Evolutionary conservation across 2,797 vertebrate species (phyloP).

Genomic region (Thaleichthys pacificus): DNA sequence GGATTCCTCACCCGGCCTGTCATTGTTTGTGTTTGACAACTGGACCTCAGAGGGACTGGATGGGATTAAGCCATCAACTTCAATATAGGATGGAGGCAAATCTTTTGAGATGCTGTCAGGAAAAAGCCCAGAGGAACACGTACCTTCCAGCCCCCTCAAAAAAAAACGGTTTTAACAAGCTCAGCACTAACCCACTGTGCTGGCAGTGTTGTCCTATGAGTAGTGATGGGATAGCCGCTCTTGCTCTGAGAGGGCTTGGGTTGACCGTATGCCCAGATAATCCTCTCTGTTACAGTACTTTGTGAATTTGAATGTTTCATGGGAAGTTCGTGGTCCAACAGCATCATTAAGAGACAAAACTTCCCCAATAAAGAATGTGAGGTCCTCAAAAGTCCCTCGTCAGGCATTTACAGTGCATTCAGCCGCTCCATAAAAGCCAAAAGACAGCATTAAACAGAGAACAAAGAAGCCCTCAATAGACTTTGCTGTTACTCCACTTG

Average conservation of each 20-base stretch:
- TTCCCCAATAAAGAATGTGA: slow-evolving; percentile 31
- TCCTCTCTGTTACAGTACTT: slow-evolving; percentile 28
- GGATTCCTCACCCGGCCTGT: slow-evolving; percentile 68
- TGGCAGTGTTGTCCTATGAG: slow-evolving; percentile 46
- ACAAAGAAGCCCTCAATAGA: neutral
- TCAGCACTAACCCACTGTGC: slow-evolving; percentile 62
- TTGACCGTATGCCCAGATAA: slow-evolving; percentile 47
- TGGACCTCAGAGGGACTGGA: slow-evolving; percentile 60
- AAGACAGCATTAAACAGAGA: slow-evolving; percentile 8
- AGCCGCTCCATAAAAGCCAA: slow-evolving; percentile 37
- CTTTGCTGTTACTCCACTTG: slow-evolving; percentile 11
- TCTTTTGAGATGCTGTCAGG: slow-evolving; percentile 53
- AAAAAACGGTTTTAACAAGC: slow-evolving; percentile 50
- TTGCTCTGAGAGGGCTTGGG: slow-evolving; percentile 32
- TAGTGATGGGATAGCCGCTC: slow-evolving; percentile 30
- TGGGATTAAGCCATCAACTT: slow-evolving; percentile 69
- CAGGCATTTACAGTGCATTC: slow-evolving; percentile 4
- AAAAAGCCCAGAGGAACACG: slow-evolving; percentile 38
- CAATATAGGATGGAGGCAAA: slow-evolving; percentile 64
- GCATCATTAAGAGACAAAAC: slow-evolving; percentile 17
- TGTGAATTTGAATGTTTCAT: slow-evolving; percentile 27
- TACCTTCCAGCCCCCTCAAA: slow-evolving; percentile 48
- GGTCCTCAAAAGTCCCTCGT: slow-evolving; percentile 27
- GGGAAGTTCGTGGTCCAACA: neutral
- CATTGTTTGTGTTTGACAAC: slow-evolving; percentile 71